A percentile compares a stretch with the other conserved stretches of the same genome.
These are phyloP conservation scores for Netta rufina DNA, from an alignment of 2,797 vertebrate genomes.

Conservation along the genomic window DNA sequence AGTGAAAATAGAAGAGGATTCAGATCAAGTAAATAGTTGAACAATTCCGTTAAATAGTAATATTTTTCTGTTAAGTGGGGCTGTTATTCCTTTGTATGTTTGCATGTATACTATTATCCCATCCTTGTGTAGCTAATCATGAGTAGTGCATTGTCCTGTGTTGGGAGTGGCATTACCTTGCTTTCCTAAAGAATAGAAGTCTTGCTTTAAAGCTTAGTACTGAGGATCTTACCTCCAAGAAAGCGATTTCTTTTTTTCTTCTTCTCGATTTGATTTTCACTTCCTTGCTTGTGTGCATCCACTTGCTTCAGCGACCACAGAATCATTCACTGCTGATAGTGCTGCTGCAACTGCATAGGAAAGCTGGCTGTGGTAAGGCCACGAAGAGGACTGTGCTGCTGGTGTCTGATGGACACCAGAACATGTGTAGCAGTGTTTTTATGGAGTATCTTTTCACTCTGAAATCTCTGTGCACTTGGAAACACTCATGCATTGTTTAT, in stretches of 20 bases:
- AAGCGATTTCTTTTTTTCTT: not conserved
- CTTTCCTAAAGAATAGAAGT: not conserved
- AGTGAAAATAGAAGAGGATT: not conserved
- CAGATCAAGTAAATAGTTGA: not conserved
- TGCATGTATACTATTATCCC: not conserved
- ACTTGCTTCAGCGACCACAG: not conserved
- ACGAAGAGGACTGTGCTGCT: not conserved
- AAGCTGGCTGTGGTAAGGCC: not conserved
- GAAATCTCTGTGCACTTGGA: not conserved
- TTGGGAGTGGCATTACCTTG: not conserved
- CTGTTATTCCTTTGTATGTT: not conserved
- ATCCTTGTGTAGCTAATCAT: not conserved
- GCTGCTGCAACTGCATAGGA: not conserved
- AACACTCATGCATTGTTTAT: not conserved
- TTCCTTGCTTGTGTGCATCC: not conserved
- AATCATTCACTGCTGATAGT: not conserved
- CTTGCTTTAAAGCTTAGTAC: not conserved
- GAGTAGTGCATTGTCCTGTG: not conserved
- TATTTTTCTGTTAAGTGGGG: not conserved
- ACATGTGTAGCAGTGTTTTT: not conserved
- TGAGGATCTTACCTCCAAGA: not conserved
- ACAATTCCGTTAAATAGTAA: not conserved
- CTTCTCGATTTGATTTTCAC: not conserved
- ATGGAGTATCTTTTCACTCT: not conserved
- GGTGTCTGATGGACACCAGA: not conserved